These are phyloP conservation scores for Apis laboriosa DNA, from an alignment of 1,140 invertebrate species.

Conservation along the genomic window DNA sequence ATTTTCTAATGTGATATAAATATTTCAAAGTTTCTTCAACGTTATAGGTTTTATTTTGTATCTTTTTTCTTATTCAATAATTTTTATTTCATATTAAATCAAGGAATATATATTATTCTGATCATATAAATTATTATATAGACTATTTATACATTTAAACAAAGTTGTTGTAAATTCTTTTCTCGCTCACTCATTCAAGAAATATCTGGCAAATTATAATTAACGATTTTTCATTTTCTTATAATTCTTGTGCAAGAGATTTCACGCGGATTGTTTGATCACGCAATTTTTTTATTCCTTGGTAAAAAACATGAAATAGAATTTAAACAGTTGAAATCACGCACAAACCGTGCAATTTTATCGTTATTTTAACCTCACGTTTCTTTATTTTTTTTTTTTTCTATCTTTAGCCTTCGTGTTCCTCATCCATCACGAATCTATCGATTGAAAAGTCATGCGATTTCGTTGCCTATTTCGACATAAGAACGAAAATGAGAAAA, in stretches of 20 bases:
- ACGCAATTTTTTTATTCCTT: not conserved
- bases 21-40: too few relatives aligned
- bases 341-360: not conserved
- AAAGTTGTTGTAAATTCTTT: too few relatives aligned
- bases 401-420: not conserved
- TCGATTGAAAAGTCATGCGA: not conserved
- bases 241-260: not conserved
- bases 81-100: too few relatives aligned
- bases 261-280: conserved; percentile 1
- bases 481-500: not conserved
- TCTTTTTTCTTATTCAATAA: too few relatives aligned
- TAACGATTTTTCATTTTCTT: not conserved
- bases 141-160: too few relatives aligned
- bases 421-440: not conserved
- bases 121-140: too few relatives aligned
- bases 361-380: not conserved
- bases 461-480: too few relatives aligned
- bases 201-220: too few relatives aligned
- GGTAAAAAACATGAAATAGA: not conserved
- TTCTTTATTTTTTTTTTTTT: not conserved
- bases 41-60: too few relatives aligned
- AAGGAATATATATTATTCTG: too few relatives aligned
- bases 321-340: not conserved
- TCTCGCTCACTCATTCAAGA: too few relatives aligned
- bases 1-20: too few relatives aligned